Evolutionary conservation across 2,113 vertebrate genomes (phyloP).

Genomic region (Uropsilus gracilis): DNA sequence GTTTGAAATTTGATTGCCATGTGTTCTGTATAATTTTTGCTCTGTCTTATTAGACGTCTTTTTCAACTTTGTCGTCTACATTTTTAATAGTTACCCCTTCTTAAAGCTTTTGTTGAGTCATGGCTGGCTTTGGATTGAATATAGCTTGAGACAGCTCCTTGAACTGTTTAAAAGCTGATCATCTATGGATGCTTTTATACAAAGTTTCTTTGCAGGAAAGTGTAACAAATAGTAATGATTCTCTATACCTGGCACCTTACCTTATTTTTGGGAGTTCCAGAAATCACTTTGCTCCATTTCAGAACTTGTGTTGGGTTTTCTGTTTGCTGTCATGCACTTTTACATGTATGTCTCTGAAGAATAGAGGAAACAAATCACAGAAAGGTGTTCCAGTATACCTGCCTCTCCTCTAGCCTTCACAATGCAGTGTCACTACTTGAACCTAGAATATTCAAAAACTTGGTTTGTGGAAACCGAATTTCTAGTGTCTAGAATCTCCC

Average conservation of each 20-base stretch:
- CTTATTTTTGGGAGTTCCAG: background rate
- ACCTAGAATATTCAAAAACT: background rate
- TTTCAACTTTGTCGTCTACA: background rate
- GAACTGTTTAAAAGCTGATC: background rate
- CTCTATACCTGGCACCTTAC: background rate
- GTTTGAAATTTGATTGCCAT: slow-evolving; percentile 9
- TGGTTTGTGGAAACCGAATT: background rate
- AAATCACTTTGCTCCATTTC: background rate
- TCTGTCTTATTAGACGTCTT: background rate
- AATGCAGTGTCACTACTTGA: background rate
- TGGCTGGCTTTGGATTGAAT: background rate
- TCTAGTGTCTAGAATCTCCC: background rate
- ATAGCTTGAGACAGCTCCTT: background rate
- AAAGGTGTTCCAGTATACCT: background rate
- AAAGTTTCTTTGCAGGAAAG: background rate
- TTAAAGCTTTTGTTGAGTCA: slow-evolving; percentile 7
- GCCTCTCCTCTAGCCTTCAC: background rate
- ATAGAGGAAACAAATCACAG: background rate
- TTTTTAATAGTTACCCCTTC: background rate
- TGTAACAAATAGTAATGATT: background rate
- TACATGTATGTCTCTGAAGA: background rate
- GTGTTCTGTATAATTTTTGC: slow-evolving; percentile 40
- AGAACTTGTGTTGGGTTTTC: background rate
- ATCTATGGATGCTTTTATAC: background rate
- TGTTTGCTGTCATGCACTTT: background rate